Percentiles rank a stretch among this genome's conserved stretches.
These are phyloP conservation scores for Lycaena phlaeas DNA, from an alignment of 2,888 invertebrate genomes.

Conservation along the genomic window DNA sequence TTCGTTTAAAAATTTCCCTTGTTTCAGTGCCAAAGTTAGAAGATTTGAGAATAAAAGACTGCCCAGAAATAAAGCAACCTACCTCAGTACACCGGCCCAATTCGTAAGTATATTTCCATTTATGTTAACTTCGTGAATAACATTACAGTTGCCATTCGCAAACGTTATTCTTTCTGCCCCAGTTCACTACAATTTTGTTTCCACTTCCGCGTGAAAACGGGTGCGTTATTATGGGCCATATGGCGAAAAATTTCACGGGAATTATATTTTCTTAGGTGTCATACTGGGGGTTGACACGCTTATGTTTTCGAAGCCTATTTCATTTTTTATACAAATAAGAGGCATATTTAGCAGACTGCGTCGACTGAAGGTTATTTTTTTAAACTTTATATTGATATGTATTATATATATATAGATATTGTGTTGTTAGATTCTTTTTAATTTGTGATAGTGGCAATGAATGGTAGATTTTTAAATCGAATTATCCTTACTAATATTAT, in stretches of 20 bases:
- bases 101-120: slow-evolving; percentile 47
- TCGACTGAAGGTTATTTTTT: no score
- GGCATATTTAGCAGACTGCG: no score
- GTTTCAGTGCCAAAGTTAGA: slow-evolving; percentile 63
- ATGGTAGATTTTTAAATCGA: no score
- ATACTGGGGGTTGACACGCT: neutral
- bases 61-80: slow-evolving; percentile 66
- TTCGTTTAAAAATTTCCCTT: slow-evolving; percentile 15
- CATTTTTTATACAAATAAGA: no score
- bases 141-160: slow-evolving; percentile 3
- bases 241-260: slow-evolving; percentile 1
- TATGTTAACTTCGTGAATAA: slow-evolving; percentile 13
- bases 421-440: no score
- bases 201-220: slow-evolving; percentile 1
- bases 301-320: no score
- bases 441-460: no score
- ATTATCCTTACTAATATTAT: no score
- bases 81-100: slow-evolving; percentile 65
- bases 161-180: slow-evolving; percentile 4
- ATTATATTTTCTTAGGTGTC: neutral
- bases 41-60: slow-evolving; percentile 72
- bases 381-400: no score
- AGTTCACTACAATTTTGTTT: slow-evolving; percentile 8
- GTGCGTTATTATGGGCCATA: slow-evolving; percentile 3
- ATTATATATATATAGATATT: no score